Conservation (phyloP, 2,113 vertebrate species). For the Nannobrachium achirus region DNA sequence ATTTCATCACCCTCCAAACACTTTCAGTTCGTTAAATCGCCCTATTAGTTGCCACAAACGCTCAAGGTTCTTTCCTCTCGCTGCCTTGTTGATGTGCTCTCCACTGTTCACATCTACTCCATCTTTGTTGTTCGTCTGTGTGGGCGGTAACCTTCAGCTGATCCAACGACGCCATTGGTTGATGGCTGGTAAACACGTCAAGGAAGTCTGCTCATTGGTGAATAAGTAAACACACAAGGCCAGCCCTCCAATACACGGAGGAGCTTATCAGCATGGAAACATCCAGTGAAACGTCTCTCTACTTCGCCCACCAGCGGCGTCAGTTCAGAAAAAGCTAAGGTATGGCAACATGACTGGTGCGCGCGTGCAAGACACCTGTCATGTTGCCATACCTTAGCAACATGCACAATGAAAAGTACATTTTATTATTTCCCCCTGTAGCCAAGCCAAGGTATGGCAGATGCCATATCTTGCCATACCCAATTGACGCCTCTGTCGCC, state of each 20-base stretch:
- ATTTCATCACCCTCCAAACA: background rate
- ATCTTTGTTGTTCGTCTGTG: constrained; percentile 57
- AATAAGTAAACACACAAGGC: constrained; percentile 12
- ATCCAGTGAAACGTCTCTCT: too few species aligned
- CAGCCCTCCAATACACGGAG: background rate
- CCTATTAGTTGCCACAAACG: background rate
- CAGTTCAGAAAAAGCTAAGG: too few species aligned
- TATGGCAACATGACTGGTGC: too few species aligned
- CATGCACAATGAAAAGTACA: too few species aligned
- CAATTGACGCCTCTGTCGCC: too few species aligned
- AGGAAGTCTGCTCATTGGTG: constrained; percentile 33
- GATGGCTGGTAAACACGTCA: background rate
- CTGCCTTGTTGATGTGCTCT: constrained; percentile 34
- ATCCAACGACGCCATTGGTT: constrained; percentile 36
- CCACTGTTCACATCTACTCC: constrained; percentile 50
- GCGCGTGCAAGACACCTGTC: too few species aligned
- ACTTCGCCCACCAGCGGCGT: too few species aligned
- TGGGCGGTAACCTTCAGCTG: constrained; percentile 21
- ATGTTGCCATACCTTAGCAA: too few species aligned
- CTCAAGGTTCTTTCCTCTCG: background rate
- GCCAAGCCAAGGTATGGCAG: too few species aligned
- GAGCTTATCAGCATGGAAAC: background rate
- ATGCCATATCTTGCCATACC: too few species aligned
- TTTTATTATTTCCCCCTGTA: too few species aligned
- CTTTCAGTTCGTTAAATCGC: background rate